Evolutionary conservation across 2,797 vertebrate genomes (phyloP).

Genomic region (Hozukius guyotensis): DNA sequence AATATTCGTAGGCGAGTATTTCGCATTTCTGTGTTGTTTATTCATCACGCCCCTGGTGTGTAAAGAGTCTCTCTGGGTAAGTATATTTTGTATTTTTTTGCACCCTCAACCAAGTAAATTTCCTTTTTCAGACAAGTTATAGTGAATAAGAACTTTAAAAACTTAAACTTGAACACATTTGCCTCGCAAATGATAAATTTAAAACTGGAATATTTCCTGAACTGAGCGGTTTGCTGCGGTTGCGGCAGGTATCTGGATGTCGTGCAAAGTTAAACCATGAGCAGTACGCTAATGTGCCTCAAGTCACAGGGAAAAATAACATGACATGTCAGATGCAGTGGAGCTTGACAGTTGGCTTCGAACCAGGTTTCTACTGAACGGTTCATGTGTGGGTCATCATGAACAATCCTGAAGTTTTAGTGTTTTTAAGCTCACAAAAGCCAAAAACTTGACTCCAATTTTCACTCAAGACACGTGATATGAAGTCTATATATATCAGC

Average conservation of each 20-base stretch:
- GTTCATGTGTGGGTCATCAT: slow-evolving; percentile 7
- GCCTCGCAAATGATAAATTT: no score
- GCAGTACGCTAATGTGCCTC: slow-evolving; percentile 1
- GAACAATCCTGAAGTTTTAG: neutral
- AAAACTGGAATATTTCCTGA: neutral
- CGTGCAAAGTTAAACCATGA: slow-evolving; percentile 6
- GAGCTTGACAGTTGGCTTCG: neutral
- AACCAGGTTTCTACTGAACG: neutral
- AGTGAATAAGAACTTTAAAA: neutral
- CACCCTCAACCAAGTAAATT: neutral
- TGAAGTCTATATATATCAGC: neutral
- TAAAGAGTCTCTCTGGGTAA: neutral
- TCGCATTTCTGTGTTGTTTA: no score
- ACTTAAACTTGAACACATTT: neutral
- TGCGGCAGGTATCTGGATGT: slow-evolving; percentile 7
- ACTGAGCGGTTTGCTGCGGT: neutral
- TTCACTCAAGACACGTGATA: neutral
- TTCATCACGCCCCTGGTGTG: no score
- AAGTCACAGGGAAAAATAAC: neutral
- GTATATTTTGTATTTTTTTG: neutral
- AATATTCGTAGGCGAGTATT: no score
- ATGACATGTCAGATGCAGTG: neutral
- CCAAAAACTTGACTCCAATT: neutral
- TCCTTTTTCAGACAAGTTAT: neutral
- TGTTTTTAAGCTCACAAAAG: neutral